Conservation (phyloP, 2,797 vertebrate genomes). For the Enteromius argenteus region DNA sequence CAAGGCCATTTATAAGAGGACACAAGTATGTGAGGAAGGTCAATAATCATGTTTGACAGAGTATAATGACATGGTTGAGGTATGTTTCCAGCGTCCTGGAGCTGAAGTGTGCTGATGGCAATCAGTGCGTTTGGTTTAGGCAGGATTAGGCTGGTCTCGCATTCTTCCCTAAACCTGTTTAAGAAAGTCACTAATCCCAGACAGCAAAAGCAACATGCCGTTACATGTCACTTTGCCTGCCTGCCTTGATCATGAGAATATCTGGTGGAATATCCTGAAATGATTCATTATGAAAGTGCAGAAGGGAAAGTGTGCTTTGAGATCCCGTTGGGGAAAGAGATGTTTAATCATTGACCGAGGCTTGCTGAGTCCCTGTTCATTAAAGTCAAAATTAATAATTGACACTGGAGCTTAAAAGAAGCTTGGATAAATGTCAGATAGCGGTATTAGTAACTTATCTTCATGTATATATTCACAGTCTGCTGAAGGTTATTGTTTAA, state of each 20-base stretch:
- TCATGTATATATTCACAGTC: neutral
- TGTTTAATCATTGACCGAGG: conserved; percentile 32
- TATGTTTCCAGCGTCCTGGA: neutral
- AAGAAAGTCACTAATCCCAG: conserved; percentile 62
- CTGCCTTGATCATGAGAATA: neutral
- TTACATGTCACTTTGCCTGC: conserved; percentile 62
- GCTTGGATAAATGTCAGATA: neutral
- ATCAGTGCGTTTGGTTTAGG: conserved; percentile 70
- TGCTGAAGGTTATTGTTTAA: neutral
- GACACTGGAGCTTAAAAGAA: conserved; percentile 8
- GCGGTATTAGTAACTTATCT: neutral
- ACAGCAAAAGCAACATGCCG: conserved; percentile 65
- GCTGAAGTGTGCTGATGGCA: conserved; percentile 60
- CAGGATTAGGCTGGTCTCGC: conserved; percentile 75
- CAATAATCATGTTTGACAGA: conserved; percentile 23
- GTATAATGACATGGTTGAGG: conserved; percentile 28
- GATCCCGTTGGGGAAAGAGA: neutral
- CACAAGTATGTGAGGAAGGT: conserved; percentile 32
- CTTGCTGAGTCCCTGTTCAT: conserved; percentile 19
- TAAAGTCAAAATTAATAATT: conserved; percentile 27
- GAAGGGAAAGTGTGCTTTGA: conserved; percentile 15
- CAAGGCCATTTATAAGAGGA: conserved; percentile 15
- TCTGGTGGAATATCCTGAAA: neutral
- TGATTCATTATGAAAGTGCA: conserved; percentile 4
- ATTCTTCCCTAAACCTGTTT: conserved; percentile 78